Conservation (phyloP, 2,797 vertebrate species). For the Borostomias antarcticus region DNA sequence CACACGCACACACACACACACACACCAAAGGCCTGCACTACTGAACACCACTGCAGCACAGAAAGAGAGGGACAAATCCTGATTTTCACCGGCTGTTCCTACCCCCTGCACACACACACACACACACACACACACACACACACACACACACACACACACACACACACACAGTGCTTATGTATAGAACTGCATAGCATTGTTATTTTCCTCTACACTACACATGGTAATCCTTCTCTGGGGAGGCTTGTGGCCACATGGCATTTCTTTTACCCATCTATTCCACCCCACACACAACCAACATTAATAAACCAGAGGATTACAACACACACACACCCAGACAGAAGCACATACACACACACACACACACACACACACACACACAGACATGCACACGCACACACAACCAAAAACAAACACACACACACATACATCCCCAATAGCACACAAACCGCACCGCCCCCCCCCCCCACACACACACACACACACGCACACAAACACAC, state of each 20-base stretch:
- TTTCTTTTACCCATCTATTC: conserved; percentile 69
- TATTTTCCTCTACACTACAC: conserved; percentile 55
- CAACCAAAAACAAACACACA: too few relatives aligned
- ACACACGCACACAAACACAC: too few relatives aligned
- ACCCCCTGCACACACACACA: conserved; percentile 27
- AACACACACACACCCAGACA: neutral
- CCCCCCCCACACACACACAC: too few relatives aligned
- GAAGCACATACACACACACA: neutral
- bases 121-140: conserved; percentile 48
- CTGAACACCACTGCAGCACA: neutral
- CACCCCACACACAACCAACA: conserved; percentile 63
- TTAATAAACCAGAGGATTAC: conserved; percentile 55
- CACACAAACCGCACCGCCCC: conserved; percentile 50
- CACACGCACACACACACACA: neutral
- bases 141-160: conserved; percentile 49
- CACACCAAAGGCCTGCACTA: neutral
- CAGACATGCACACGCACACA: neutral
- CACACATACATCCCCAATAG: conserved; percentile 18
- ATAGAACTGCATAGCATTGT: conserved; percentile 42
- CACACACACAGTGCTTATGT: conserved; percentile 60
- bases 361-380: conserved; percentile 9
- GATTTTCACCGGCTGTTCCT: conserved; percentile 60
- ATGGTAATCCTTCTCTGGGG: conserved; percentile 65
- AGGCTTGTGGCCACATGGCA: conserved; percentile 59
- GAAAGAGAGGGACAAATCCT: neutral